Conservation (phyloP, 2,888 invertebrate genomes). For the Petrolisthes manimaculis region DNA sequence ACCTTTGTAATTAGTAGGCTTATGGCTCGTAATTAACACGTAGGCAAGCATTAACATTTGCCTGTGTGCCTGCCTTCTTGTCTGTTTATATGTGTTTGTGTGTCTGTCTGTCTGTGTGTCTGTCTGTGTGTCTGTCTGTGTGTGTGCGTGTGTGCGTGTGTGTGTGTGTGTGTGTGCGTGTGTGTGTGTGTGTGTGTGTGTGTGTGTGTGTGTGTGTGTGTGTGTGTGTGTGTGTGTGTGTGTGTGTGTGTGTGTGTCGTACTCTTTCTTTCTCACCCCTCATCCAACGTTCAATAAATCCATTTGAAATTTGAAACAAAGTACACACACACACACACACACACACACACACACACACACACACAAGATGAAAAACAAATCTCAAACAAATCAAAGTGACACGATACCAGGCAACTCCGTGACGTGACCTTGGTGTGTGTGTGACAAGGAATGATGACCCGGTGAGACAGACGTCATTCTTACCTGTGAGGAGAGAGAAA, state of each 20-base stretch:
- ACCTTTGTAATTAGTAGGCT: too few relatives aligned
- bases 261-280: neutral
- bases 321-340: neutral
- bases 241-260: too few relatives aligned
- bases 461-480: too few relatives aligned
- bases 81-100: neutral
- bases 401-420: too few relatives aligned
- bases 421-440: too few relatives aligned
- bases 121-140: neutral
- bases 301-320: constrained; percentile 11
- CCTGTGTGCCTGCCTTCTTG: neutral
- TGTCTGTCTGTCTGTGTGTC: neutral
- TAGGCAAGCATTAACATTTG: constrained; percentile 1
- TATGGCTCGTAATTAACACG: neutral
- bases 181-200: constrained; percentile 42
- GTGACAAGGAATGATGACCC: too few relatives aligned
- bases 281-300: neutral
- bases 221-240: constrained; percentile 36
- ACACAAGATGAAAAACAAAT: too few relatives aligned
- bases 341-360: too few relatives aligned
- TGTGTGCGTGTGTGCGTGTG: constrained; percentile 23
- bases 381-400: too few relatives aligned
- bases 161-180: constrained; percentile 28
- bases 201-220: constrained; percentile 39
- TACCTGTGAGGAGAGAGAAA: too few relatives aligned